Evolutionary conservation across 2,113 vertebrate species (phyloP).

Genomic region (Anseranas semipalmata): DNA sequence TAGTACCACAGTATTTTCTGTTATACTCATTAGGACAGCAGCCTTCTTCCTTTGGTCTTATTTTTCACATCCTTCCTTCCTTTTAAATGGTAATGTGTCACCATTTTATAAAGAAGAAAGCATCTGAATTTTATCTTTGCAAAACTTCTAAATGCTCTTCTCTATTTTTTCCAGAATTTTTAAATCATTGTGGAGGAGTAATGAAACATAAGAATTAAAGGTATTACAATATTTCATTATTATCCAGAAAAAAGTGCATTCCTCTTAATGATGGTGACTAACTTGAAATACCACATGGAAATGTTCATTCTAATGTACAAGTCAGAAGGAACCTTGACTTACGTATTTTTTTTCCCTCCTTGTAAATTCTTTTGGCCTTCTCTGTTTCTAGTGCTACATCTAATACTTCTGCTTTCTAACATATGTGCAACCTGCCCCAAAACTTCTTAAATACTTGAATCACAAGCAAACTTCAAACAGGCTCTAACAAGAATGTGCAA

Average conservation of each 20-base stretch:
- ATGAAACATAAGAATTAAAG: background rate
- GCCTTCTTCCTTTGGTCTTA: slow-evolving; percentile 39
- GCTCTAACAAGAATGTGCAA: background rate
- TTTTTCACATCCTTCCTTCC: slow-evolving; percentile 66
- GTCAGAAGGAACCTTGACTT: background rate
- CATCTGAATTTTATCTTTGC: slow-evolving; percentile 6
- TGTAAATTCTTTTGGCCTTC: background rate
- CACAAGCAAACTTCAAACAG: background rate
- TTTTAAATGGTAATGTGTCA: background rate
- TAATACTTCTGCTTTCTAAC: no score
- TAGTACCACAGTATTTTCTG: slow-evolving; percentile 8
- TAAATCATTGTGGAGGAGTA: background rate
- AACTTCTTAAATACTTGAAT: background rate
- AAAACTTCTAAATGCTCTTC: background rate
- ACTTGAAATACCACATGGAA: background rate
- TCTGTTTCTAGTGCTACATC: background rate
- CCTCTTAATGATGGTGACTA: background rate
- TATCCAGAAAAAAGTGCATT: background rate
- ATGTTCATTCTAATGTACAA: background rate
- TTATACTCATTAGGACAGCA: background rate
- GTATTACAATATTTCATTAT: background rate
- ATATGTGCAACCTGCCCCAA: background rate
- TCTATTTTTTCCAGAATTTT: background rate
- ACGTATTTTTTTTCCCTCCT: background rate
- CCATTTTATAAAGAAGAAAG: slow-evolving; percentile 12